These are phyloP conservation scores for Sitobion miscanthi DNA, from an alignment of 1,140 invertebrate species.

Conservation along the genomic window DNA sequence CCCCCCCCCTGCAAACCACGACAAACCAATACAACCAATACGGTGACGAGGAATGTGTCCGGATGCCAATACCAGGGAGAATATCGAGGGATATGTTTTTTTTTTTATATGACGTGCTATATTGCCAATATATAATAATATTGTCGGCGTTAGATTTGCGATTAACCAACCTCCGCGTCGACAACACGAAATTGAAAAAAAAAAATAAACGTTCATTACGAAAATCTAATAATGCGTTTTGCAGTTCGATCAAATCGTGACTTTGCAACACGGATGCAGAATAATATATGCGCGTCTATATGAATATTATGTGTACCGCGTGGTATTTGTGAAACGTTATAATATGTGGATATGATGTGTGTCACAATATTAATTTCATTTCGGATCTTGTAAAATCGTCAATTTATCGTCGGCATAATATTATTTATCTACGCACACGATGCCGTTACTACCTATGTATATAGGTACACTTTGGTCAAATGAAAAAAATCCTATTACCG, in stretches of 20 bases:
- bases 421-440: too few species aligned
- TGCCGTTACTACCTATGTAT: too few species aligned
- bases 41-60: neutral
- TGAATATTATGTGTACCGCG: neutral
- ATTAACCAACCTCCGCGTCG: neutral
- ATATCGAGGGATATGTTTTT: neutral
- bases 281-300: neutral
- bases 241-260: neutral
- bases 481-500: neutral
- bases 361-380: neutral
- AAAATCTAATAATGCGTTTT: neutral
- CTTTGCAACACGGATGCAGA: neutral
- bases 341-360: neutral
- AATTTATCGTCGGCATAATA: neutral
- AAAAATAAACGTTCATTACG: neutral
- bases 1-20: neutral
- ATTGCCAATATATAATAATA: neutral
- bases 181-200: neutral
- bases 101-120: neutral
- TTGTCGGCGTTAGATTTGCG: neutral
- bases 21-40: neutral
- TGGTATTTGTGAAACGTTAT: neutral
- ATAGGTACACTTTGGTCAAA: too few species aligned
- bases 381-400: neutral
- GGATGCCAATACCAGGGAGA: neutral